These are phyloP conservation scores for Erpetoichthys calabaricus DNA, from an alignment of 2,797 vertebrate genomes.

Conservation along the genomic window DNA sequence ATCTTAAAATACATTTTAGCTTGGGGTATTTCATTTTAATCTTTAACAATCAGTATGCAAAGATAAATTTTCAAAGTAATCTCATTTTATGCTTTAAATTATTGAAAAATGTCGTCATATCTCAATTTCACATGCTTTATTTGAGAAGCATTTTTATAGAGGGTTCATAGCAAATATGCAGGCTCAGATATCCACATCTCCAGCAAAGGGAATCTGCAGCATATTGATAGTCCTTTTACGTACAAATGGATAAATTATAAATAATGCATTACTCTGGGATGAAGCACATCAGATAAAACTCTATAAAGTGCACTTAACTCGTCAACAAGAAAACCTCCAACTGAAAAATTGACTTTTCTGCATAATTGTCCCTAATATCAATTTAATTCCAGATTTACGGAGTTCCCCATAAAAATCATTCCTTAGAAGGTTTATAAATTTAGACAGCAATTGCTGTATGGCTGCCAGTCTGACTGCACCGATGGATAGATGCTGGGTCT, in stretches of 20 bases:
- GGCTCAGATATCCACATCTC: neutral
- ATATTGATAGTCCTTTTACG: neutral
- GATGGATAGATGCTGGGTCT: too few species aligned
- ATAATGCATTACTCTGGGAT: slow-evolving; percentile 11
- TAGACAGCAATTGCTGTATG: slow-evolving; percentile 26
- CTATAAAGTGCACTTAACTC: slow-evolving; percentile 17
- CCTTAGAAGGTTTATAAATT: neutral
- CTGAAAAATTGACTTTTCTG: slow-evolving; percentile 1
- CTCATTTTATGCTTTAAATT: too few species aligned
- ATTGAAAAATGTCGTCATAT: too few species aligned
- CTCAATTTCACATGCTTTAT: too few species aligned
- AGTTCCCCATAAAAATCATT: neutral
- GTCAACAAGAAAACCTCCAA: slow-evolving; percentile 8
- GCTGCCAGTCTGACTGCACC: slow-evolving; percentile 9
- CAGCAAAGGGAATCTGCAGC: slow-evolving; percentile 1
- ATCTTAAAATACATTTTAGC: too few species aligned
- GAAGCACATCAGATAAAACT: slow-evolving; percentile 6
- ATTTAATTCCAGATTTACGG: neutral
- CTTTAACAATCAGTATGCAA: too few species aligned
- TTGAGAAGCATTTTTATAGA: too few species aligned
- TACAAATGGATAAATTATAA: slow-evolving; percentile 8
- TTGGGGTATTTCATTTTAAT: too few species aligned
- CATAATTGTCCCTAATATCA: slow-evolving; percentile 14
- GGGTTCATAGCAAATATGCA: neutral
- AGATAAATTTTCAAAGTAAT: too few species aligned